These are phyloP conservation scores for Pararge aegeria DNA, from an alignment of 1,140 invertebrate genomes.

Conservation along the genomic window DNA sequence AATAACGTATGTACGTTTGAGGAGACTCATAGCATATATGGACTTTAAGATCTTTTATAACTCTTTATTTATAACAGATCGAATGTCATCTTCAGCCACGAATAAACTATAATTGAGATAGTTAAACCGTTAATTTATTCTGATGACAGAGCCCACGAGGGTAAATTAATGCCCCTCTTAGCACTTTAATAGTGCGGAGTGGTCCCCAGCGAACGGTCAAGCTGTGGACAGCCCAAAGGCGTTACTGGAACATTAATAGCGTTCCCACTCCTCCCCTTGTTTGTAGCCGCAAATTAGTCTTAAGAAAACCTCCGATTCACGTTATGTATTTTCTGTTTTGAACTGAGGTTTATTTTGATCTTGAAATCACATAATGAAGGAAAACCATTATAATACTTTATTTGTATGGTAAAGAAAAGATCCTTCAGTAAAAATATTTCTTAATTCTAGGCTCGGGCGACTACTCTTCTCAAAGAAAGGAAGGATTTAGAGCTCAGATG, in stretches of 20 bases:
- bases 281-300: conserved; percentile 69
- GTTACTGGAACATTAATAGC: conserved; percentile 60
- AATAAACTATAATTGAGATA: conserved; percentile 49
- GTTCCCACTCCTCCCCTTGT: conserved; percentile 58
- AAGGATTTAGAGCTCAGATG: no score
- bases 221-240: conserved; percentile 59
- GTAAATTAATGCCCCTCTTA: conserved; percentile 70
- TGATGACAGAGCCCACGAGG: conserved; percentile 60
- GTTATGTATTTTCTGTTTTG: not conserved
- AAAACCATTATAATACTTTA: no score
- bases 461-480: no score
- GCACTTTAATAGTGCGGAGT: conserved; percentile 69
- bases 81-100: conserved; percentile 24
- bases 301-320: conserved; percentile 51
- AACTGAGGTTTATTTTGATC: not conserved
- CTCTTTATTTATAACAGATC: conserved; percentile 7
- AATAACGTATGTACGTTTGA: no score
- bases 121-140: conserved; percentile 73
- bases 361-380: no score
- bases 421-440: no score
- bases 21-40: no score
- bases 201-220: conserved; percentile 61
- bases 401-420: no score
- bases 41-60: no score
- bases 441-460: no score